Conservation (phyloP, 2,797 vertebrate genomes). For the Pristis pectinata region DNA sequence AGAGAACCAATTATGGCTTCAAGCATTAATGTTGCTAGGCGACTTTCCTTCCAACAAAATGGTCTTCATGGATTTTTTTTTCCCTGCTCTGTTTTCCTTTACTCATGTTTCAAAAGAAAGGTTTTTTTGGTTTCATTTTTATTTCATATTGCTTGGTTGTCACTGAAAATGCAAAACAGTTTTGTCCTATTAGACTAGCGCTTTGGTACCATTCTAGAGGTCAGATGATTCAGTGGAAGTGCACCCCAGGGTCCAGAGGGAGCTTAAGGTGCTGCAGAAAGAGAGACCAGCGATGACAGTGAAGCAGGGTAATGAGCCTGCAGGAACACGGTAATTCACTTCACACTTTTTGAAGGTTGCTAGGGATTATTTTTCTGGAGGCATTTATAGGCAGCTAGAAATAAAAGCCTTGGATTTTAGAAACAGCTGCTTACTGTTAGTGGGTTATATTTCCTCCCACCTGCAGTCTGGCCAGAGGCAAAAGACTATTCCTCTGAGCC, state of each 20-base stretch:
- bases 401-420: not conserved
- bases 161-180: not conserved
- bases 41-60: not conserved
- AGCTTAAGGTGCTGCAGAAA: not conserved
- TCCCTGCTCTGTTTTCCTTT: not conserved
- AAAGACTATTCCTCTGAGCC: not conserved
- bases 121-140: not conserved
- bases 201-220: not conserved
- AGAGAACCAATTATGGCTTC: not conserved
- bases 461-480: not conserved
- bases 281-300: too few relatives aligned
- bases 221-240: not conserved
- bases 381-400: too few relatives aligned
- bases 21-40: conserved; percentile 14
- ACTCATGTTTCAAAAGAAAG: too few relatives aligned
- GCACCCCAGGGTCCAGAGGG: too few relatives aligned
- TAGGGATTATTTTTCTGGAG: too few relatives aligned
- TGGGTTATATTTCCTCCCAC: not conserved
- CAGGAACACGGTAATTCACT: not conserved
- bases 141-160: not conserved
- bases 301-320: too few relatives aligned
- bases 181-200: too few relatives aligned
- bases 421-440: not conserved
- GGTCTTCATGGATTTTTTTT: not conserved
- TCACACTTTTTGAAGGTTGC: not conserved